These are phyloP conservation scores for Babyrousa celebensis DNA, from an alignment of 2,797 vertebrate species.

Conservation along the genomic window DNA sequence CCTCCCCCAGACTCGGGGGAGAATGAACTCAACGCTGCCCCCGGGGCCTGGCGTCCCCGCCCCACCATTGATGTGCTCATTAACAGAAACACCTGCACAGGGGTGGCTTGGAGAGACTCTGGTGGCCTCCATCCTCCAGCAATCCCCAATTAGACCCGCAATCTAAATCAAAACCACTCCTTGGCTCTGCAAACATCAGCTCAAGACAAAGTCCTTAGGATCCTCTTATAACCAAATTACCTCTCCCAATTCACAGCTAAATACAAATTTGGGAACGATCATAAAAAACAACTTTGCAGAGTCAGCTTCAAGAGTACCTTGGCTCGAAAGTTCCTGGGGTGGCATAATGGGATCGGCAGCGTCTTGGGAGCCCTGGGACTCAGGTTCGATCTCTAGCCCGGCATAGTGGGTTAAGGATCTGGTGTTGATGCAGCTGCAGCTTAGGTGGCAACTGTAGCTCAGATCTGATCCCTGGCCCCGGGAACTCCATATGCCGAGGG, in stretches of 20 bases:
- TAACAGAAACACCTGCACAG: not conserved
- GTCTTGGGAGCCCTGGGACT: no score
- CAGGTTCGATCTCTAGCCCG: no score
- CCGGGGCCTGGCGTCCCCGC: not conserved
- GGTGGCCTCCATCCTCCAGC: not conserved
- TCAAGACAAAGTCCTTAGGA: not conserved
- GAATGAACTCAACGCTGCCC: not conserved
- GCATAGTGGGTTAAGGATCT: no score
- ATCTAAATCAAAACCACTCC: not conserved
- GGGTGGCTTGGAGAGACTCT: not conserved
- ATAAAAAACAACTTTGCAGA: not conserved
- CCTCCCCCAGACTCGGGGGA: not conserved
- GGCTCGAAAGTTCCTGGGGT: no score
- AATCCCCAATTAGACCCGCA: not conserved
- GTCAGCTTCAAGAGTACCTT: not conserved
- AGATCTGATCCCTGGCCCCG: no score
- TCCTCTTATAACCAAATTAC: not conserved
- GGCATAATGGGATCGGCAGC: no score
- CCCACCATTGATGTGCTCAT: not conserved
- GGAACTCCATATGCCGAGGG: no score
- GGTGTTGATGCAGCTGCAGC: no score
- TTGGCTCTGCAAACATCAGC: not conserved
- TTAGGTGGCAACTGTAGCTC: no score
- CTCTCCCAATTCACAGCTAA: not conserved
- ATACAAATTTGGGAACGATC: not conserved